Percentiles rank a stretch among this genome's conserved stretches.
These are phyloP conservation scores for Platycercus adscitus DNA, from an alignment of 2,113 vertebrate genomes.

Conservation along the genomic window DNA sequence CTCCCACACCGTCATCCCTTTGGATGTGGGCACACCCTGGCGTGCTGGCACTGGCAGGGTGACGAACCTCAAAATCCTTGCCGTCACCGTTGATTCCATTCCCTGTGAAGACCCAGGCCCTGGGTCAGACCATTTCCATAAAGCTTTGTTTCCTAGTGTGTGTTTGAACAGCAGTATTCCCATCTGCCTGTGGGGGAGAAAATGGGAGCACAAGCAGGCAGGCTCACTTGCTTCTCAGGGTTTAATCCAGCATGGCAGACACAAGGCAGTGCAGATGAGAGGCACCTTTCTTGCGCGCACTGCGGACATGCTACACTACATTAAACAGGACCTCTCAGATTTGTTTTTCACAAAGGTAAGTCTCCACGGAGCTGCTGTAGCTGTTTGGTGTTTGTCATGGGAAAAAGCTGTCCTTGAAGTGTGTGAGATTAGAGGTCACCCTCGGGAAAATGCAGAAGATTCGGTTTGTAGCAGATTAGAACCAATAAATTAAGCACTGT, in stretches of 20 bases:
- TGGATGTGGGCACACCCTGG: background rate
- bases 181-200: background rate
- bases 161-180: background rate
- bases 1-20: background rate
- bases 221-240: background rate
- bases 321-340: background rate
- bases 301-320: background rate
- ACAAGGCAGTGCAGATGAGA: background rate
- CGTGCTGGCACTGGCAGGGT: background rate
- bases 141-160: background rate
- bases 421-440: background rate
- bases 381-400: background rate
- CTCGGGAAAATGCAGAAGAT: conserved; percentile 1
- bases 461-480: background rate
- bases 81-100: background rate
- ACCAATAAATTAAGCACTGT: conserved; percentile 9
- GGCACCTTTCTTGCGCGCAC: background rate
- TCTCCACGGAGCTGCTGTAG: background rate
- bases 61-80: background rate
- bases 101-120: background rate
- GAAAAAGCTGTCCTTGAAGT: background rate
- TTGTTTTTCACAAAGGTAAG: background rate
- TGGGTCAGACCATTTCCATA: background rate
- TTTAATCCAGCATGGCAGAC: background rate
- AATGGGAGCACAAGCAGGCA: background rate